Conservation (phyloP, 1,140 invertebrate genomes). For the Pantala flavescens region DNA sequence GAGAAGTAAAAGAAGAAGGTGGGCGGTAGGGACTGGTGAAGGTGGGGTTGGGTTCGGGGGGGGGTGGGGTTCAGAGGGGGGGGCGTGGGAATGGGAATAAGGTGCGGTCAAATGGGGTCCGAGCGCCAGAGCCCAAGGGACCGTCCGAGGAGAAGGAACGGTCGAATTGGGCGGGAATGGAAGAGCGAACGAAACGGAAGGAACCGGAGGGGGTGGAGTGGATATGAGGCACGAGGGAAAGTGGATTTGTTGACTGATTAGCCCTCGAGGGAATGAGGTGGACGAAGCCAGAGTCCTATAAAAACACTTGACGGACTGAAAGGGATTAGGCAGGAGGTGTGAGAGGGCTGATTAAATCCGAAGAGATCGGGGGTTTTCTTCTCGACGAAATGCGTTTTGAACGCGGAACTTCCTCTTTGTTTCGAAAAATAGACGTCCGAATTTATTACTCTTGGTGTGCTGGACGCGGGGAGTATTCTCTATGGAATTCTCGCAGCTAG, state of each 20-base stretch:
- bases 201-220: not conserved
- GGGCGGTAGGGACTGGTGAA: not conserved
- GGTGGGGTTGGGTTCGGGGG: not conserved
- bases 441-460: too few relatives aligned
- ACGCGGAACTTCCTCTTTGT: not conserved
- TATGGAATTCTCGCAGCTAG: too few relatives aligned
- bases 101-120: not conserved
- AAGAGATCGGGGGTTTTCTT: not conserved
- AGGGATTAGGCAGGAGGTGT: not conserved
- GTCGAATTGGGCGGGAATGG: not conserved
- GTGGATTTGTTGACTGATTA: slow-evolving; percentile 9
- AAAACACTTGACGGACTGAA: not conserved
- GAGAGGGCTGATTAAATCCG: not conserved
- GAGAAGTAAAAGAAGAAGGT: not conserved
- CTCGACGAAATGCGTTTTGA: not conserved
- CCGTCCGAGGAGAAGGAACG: not conserved
- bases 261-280: slow-evolving; percentile 6
- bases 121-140: not conserved
- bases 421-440: not conserved
- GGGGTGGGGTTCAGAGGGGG: not conserved
- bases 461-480: too few relatives aligned
- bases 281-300: slow-evolving; percentile 1
- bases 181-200: not conserved
- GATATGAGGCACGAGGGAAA: slow-evolving; percentile 3
- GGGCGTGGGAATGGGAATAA: not conserved